Conservation (phyloP, 2,888 invertebrate genomes). For the Nipponacmea schrenckii region DNA sequence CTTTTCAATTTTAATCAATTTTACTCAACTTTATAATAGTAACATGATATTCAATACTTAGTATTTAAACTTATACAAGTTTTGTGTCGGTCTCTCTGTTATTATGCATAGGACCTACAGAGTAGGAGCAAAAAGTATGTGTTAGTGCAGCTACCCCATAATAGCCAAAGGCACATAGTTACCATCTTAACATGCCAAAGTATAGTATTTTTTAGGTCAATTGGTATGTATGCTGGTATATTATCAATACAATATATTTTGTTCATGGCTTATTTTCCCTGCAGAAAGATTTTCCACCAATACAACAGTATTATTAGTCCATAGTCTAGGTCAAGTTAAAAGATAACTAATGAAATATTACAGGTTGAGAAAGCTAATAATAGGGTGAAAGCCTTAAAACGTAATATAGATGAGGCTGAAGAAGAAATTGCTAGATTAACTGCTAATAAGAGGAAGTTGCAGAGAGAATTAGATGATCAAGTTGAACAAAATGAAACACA, state of each 20-base stretch:
- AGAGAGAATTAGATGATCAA: conserved; percentile 96
- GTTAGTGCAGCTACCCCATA: too few relatives aligned
- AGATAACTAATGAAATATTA: background rate
- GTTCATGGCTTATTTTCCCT: too few relatives aligned
- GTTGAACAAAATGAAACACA: conserved; percentile 85
- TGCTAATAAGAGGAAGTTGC: conserved; percentile 93
- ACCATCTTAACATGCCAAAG: too few relatives aligned
- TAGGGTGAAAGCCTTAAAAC: conserved; percentile 81
- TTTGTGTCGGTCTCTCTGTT: too few relatives aligned
- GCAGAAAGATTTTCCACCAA: background rate
- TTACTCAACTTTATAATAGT: background rate
- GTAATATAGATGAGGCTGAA: conserved; percentile 95
- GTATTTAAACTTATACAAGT: background rate
- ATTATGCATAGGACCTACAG: too few relatives aligned
- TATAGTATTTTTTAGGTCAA: background rate
- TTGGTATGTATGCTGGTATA: background rate
- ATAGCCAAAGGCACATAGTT: too few relatives aligned
- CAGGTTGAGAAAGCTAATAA: conserved; percentile 71
- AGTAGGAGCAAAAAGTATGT: too few relatives aligned
- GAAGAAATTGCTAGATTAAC: conserved; percentile 96
- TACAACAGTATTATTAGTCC: background rate
- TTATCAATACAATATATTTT: background rate
- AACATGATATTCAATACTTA: too few relatives aligned
- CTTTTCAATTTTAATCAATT: too few relatives aligned
- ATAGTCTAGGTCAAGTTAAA: too few relatives aligned